phyloP scores from a whole-genome alignment of 2,888 invertebrate species.

The Orgyia antiqua region DNA sequence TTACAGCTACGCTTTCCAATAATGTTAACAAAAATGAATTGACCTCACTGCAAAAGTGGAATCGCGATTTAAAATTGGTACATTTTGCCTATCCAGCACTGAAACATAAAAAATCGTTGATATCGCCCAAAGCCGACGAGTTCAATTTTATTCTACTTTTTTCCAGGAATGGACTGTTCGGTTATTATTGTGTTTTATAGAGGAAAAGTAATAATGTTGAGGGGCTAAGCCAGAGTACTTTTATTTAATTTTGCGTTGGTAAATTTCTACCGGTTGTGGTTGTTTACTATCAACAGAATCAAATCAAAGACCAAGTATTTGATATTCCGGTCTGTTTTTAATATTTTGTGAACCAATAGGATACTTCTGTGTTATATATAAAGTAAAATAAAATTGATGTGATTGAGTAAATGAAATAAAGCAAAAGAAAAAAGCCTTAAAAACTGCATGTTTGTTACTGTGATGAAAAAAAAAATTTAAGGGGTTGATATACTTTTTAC shows the following conservation, averaged over 20 bases:
- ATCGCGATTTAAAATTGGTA: constrained; percentile 41
- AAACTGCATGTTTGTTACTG: too few species aligned
- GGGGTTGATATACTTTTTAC: too few species aligned
- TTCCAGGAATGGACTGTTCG: constrained; percentile 24
- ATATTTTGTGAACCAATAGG: too few species aligned
- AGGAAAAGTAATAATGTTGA: constrained; percentile 29
- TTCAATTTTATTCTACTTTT: constrained; percentile 29
- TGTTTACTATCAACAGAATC: neutral
- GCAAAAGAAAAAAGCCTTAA: too few species aligned
- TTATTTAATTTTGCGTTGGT: constrained; percentile 10
- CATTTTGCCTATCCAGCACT: constrained; percentile 37
- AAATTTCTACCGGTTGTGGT: constrained; percentile 4
- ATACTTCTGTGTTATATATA: too few species aligned
- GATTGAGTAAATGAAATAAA: too few species aligned
- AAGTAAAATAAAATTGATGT: too few species aligned
- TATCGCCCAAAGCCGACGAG: constrained; percentile 50
- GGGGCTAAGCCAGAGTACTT: constrained; percentile 10
- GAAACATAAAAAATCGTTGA: constrained; percentile 14
- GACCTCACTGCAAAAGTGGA: constrained; percentile 27
- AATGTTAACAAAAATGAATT: constrained; percentile 36
- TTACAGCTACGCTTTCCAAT: constrained; percentile 20
- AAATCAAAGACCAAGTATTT: neutral
- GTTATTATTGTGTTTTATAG: constrained; percentile 30
- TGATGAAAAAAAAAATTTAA: too few species aligned
- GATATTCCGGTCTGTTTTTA: neutral